These are phyloP conservation scores for Cuculus canorus DNA, from an alignment of 2,797 vertebrate species.

Conservation along the genomic window DNA sequence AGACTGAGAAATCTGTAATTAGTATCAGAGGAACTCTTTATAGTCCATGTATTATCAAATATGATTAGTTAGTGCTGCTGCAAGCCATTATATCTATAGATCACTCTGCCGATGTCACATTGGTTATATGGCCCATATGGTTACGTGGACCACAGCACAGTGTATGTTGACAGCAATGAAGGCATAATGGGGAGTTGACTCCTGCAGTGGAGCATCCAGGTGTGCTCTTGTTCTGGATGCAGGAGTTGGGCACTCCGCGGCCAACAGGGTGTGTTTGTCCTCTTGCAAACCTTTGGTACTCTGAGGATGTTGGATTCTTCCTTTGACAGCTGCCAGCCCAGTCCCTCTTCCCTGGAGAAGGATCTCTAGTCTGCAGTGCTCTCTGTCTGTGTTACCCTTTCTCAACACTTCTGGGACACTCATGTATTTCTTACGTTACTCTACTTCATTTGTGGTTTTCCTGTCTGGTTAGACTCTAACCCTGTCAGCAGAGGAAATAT, in stretches of 20 bases:
- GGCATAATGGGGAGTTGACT: background rate
- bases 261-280: background rate
- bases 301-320: background rate
- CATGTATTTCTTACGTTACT: background rate
- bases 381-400: background rate
- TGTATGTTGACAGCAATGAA: background rate
- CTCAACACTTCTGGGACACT: background rate
- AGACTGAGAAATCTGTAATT: background rate
- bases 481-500: background rate
- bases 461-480: background rate
- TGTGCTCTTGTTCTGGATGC: background rate
- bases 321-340: background rate
- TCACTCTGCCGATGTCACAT: background rate
- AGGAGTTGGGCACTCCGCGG: accelerated
- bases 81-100: accelerated
- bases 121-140: background rate
- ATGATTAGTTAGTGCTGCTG: background rate
- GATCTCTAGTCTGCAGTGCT: background rate
- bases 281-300: background rate
- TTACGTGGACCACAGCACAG: too few species aligned
- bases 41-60: background rate
- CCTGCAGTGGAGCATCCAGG: background rate
- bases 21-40: background rate
- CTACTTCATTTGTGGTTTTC: background rate
- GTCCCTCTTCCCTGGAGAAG: background rate